These are phyloP conservation scores for Drosophila nr. perissopoda DNA, from an alignment of 2,888 invertebrate species.

Conservation along the genomic window DNA sequence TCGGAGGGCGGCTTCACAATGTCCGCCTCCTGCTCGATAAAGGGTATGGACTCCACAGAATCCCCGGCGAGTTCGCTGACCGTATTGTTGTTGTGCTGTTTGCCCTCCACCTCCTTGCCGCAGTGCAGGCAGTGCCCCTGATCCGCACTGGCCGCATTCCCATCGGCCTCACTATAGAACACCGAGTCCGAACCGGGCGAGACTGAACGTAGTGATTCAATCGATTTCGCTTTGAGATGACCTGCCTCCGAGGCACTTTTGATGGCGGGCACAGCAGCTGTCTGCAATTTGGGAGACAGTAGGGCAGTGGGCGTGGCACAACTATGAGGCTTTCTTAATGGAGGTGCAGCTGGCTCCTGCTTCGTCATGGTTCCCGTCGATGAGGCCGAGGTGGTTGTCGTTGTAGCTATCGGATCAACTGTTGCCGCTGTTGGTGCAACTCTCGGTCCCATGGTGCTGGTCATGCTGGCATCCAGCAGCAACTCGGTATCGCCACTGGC, in stretches of 20 bases:
- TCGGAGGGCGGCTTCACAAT: constrained; percentile 95
- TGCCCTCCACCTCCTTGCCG: constrained; percentile 91
- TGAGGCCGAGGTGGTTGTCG: constrained; percentile 36
- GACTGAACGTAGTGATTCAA: constrained; percentile 94
- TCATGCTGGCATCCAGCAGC: constrained; percentile 76
- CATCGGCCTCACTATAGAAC: constrained; percentile 92
- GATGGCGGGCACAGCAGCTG: constrained; percentile 4
- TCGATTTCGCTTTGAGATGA: constrained; percentile 92
- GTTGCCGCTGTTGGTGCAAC: constrained; percentile 1
- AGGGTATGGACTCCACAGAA: constrained; percentile 84
- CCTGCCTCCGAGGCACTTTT: constrained; percentile 76
- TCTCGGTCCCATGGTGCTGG: constrained; percentile 29
- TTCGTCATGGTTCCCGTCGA: constrained; percentile 38
- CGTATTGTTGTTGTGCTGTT: constrained; percentile 82
- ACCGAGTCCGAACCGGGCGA: constrained; percentile 96
- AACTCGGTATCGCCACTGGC: constrained; percentile 74
- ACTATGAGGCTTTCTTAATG: constrained; percentile 61
- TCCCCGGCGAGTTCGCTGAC: constrained; percentile 72
- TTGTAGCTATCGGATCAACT: constrained; percentile 19
- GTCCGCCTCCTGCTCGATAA: constrained; percentile 86
- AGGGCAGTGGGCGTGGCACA: constrained; percentile 66
- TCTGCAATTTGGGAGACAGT: constrained; percentile 51
- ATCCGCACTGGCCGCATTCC: constrained; percentile 86
- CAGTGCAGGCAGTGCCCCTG: constrained; percentile 92
- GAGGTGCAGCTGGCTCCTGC: constrained; percentile 35